Conservation (phyloP, 1,140 invertebrate species). For the Diorhabda carinulata region DNA sequence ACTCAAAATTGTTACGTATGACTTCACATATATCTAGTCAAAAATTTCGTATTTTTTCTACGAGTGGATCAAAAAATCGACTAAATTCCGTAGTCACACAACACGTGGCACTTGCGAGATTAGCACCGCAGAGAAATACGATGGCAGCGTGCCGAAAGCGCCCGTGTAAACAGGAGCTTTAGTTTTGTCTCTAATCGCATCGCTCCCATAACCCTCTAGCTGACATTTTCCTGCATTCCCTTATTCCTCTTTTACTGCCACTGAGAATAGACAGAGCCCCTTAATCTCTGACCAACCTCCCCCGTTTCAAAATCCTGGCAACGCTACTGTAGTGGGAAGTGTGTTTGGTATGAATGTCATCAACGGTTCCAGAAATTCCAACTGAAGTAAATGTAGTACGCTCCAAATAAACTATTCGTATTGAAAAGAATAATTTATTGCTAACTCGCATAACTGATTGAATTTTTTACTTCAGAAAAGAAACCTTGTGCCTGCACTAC, state of each 20-base stretch:
- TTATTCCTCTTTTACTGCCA: background rate
- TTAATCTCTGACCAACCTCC: too few species aligned
- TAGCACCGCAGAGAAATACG: background rate
- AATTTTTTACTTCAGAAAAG: too few species aligned
- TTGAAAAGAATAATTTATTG: too few species aligned
- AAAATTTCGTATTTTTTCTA: background rate
- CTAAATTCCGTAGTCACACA: background rate
- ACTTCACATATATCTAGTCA: background rate
- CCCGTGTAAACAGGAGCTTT: background rate
- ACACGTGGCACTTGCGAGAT: background rate
- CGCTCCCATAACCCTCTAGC: background rate
- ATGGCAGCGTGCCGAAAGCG: background rate
- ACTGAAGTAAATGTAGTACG: too few species aligned
- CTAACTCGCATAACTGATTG: too few species aligned
- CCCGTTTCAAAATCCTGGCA: too few species aligned
- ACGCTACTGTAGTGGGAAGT: too few species aligned
- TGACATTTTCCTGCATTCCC: background rate
- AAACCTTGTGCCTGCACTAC: too few species aligned
- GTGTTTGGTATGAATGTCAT: too few species aligned
- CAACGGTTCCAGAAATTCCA: too few species aligned
- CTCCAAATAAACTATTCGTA: too few species aligned
- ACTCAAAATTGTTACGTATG: background rate
- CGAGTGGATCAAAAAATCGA: background rate
- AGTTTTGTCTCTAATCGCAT: background rate
- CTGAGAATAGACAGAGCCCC: too few species aligned